Evolutionary conservation across 2,113 vertebrate genomes (phyloP), one percentile per base, ranked within the genome.

Genomic region (Rhea americana): DNA sequence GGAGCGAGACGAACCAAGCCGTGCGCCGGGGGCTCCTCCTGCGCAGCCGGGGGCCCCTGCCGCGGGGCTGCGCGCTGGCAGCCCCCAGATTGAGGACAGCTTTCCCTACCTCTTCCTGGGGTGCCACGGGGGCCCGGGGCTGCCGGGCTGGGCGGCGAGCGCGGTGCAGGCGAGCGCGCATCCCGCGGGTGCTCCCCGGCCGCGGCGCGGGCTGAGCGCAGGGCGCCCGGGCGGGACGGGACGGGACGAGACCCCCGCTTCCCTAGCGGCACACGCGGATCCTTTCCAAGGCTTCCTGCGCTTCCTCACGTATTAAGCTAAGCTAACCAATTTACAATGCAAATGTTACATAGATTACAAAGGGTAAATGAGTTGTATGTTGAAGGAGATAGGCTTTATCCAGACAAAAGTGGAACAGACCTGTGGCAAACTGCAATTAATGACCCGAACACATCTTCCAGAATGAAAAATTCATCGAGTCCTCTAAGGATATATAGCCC

Each of bases 361-460:
- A 96, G 92, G 94, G 94, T 93, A 97, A 95, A 96, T 90, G 91
- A 95, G 94, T 95, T 94, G 91, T 93, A 65, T 95, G 91, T 94
- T 73, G 93, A 94, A 96, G 94, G 98, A 98, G 98, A 98, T 97
- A 97, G 98, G 97, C 97, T 98, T 96, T 98, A 97, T 97, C 96
- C 97, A 98, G 98, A 98, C 98, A 98, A 98, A 98, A 98, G 98
- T 97, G 95, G 97, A 98, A 91, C 97, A 98, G 98, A 98, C 98
- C 98, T 97, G 97, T 98, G 98, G 98, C 98, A 98, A 98, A 98
- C 95, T 96, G 97, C 98, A 98, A 98, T 98, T 98, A 99, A 99
- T 99, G 98, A 98, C 97, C 98, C 98, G 96, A 98, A 97, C 98
- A 97, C 98, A 98, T 98, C 98, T 98, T 97, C 98, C 97, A 97